phyloP scores from a whole-genome alignment of 2,113 vertebrate species.

The Chloropsis hardwickii region DNA sequence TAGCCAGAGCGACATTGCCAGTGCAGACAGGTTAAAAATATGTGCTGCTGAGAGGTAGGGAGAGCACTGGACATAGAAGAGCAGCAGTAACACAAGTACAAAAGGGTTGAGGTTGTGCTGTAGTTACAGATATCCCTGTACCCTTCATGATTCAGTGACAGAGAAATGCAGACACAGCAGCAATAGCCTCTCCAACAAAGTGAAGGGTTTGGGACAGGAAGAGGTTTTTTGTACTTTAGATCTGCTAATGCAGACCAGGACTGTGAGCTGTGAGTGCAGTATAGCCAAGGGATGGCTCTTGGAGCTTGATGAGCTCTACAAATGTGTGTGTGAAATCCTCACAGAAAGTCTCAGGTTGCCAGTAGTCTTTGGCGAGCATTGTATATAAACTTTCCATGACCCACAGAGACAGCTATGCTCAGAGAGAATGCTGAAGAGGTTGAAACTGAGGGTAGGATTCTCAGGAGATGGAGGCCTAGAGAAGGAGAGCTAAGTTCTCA shows the following conservation, averaged over 20 bases:
- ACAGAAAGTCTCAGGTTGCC: conserved; percentile 36
- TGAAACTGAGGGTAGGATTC: conserved; percentile 8
- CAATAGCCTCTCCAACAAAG: fast-evolving
- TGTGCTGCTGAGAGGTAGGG: not conserved
- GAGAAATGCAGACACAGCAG: not conserved
- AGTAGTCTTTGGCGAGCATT: conserved; percentile 33
- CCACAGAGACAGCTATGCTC: not conserved
- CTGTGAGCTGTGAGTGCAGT: not conserved
- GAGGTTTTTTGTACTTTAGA: not conserved
- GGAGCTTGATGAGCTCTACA: conserved; percentile 46
- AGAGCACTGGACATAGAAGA: not conserved
- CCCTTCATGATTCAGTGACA: not conserved
- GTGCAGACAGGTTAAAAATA: not conserved
- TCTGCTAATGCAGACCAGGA: conserved; percentile 2
- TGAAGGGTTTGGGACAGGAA: not conserved
- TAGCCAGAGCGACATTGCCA: not conserved
- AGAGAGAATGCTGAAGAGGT: not conserved
- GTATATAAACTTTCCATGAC: conserved; percentile 58
- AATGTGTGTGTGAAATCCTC: conserved; percentile 31
- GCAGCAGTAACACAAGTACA: not conserved
- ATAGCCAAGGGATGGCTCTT: conserved; percentile 14
- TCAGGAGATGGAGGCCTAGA: conserved; percentile 26
- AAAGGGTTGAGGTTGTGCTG: not conserved
- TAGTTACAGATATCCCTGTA: not conserved
- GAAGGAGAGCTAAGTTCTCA: not conserved